Conservation (phyloP, 2,113 vertebrate genomes). For the Heliornis fulica region DNA sequence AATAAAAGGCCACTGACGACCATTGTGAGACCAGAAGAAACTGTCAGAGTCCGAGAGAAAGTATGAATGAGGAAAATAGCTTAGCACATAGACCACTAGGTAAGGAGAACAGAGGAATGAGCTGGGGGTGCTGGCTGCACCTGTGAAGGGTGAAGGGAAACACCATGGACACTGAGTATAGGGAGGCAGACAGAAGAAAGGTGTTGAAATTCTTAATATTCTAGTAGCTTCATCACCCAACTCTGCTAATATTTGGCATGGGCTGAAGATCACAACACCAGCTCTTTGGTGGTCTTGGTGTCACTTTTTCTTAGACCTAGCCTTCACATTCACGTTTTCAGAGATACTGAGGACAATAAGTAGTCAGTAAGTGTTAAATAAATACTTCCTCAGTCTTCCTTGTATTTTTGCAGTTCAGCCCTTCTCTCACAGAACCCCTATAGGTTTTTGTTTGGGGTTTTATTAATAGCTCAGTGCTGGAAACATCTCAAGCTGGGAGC, state of each 20-base stretch:
- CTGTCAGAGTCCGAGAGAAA: background rate
- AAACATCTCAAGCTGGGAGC: background rate
- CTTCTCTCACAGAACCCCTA: background rate
- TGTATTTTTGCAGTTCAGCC: background rate
- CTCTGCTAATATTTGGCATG: background rate
- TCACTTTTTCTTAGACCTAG: background rate
- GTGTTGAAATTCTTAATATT: background rate
- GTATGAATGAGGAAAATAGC: background rate
- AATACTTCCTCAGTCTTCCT: background rate
- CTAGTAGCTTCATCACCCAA: background rate
- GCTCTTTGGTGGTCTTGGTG: background rate
- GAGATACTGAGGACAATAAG: background rate
- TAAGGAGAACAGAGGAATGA: background rate
- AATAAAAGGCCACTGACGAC: background rate
- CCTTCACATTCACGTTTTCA: background rate
- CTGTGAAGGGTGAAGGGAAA: background rate
- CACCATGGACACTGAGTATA: fast-evolving
- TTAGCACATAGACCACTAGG: background rate
- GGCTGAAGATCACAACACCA: background rate
- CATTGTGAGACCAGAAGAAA: background rate
- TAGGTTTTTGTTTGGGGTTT: background rate
- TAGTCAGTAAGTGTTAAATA: background rate
- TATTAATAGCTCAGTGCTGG: background rate
- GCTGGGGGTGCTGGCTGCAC: background rate
- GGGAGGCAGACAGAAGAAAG: background rate